Conservation (phyloP, 2,888 invertebrate species). For the Hymenopus coronatus region DNA sequence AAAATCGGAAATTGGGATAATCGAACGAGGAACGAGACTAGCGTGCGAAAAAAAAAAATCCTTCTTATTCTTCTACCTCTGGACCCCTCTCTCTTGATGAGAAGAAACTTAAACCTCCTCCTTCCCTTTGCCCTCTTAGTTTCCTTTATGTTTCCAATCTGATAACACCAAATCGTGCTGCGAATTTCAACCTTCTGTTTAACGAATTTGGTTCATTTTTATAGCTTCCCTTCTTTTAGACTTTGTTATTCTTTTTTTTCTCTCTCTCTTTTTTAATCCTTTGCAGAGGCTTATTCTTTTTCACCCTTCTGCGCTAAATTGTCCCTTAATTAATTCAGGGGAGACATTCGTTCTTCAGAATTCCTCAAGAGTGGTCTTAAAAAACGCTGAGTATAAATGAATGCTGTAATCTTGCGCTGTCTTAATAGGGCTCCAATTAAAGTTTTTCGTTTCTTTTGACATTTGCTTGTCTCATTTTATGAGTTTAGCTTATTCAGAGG, state of each 20-base stretch:
- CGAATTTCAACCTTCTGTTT: slow-evolving; percentile 2
- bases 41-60: slow-evolving; percentile 10
- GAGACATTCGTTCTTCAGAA: neutral
- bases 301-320: neutral
- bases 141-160: slow-evolving; percentile 10
- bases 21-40: slow-evolving; percentile 28
- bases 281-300: neutral
- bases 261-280: neutral
- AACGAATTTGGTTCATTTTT: neutral
- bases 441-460: neutral
- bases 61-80: neutral
- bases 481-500: neutral
- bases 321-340: neutral
- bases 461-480: neutral
- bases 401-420: neutral
- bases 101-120: slow-evolving; percentile 1
- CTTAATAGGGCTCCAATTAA: neutral
- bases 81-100: neutral
- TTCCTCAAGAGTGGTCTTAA: neutral
- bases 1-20: slow-evolving; percentile 33
- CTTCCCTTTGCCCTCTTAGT: neutral
- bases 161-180: neutral
- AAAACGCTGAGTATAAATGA: neutral
- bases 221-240: neutral
- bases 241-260: neutral